These are phyloP conservation scores for Falco berigora DNA, from an alignment of 2,797 vertebrate genomes.

Conservation along the genomic window DNA sequence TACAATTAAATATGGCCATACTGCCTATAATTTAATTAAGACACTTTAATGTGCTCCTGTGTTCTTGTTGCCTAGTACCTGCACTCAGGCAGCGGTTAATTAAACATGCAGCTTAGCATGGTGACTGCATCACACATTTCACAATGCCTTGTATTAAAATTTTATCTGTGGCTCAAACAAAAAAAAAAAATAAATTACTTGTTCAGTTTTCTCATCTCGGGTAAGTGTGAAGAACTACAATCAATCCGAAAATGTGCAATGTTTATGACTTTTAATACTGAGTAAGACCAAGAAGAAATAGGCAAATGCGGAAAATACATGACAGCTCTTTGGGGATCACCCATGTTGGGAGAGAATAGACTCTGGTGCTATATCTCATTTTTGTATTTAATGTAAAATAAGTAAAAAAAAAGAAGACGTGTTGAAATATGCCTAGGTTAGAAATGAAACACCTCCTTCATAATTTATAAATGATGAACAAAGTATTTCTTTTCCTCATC, in stretches of 20 bases:
- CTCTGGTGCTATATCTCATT: background rate
- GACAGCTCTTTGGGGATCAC: background rate
- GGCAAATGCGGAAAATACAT: background rate
- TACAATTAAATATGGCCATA: background rate
- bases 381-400: background rate
- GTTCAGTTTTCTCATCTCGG: background rate
- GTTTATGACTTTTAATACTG: background rate
- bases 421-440: background rate
- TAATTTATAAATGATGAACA: background rate
- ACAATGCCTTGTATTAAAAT: background rate
- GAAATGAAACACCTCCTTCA: background rate
- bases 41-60: background rate
- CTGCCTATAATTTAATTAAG: slow-evolving; percentile 11
- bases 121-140: background rate
- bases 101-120: slow-evolving; percentile 10
- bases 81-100: background rate
- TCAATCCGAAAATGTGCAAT: background rate
- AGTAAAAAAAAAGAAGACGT: background rate
- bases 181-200: background rate
- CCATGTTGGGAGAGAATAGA: background rate
- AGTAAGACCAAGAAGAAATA: background rate
- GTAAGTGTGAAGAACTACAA: background rate
- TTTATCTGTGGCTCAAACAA: background rate
- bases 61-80: slow-evolving; percentile 36
- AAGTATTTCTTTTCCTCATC: background rate